These are phyloP conservation scores for Anabacerthia variegaticeps DNA, from an alignment of 2,797 vertebrate species.

Conservation along the genomic window DNA sequence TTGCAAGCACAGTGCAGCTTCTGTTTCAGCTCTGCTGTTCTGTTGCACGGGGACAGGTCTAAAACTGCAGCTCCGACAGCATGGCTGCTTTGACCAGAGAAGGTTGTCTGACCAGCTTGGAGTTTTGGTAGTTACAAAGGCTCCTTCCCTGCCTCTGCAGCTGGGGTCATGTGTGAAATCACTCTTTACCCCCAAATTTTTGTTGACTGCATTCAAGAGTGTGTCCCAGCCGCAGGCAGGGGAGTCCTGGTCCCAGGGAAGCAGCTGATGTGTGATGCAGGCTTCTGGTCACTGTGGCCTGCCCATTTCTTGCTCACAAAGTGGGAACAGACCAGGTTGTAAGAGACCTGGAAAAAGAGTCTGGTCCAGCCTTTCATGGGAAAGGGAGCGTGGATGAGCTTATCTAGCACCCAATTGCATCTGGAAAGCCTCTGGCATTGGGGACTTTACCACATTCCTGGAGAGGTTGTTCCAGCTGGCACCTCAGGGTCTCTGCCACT, in stretches of 20 bases:
- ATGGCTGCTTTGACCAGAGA: background rate
- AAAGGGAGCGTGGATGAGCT: background rate
- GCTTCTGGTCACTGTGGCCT: accelerated
- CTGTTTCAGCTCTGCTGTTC: background rate
- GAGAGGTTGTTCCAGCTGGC: background rate
- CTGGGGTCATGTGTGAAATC: background rate
- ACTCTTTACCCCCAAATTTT: background rate
- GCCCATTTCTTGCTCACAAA: background rate
- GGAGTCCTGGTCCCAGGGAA: background rate
- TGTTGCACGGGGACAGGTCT: background rate
- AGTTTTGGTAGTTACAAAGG: background rate
- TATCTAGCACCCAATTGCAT: background rate
- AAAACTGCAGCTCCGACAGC: background rate
- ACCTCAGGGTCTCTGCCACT: background rate
- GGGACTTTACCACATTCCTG: background rate
- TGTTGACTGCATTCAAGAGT: background rate
- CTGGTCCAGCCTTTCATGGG: background rate
- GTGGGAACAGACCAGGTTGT: background rate
- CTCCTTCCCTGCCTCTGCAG: background rate
- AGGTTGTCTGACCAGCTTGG: background rate
- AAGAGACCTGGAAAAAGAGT: background rate
- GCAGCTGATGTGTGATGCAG: background rate
- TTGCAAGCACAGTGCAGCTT: background rate
- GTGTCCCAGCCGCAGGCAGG: background rate
- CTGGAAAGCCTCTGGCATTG: background rate